Percentiles rank a stretch among this genome's conserved stretches.
Conservation (phyloP, 2,888 invertebrate genomes). For the Ophraella communa region DNA sequence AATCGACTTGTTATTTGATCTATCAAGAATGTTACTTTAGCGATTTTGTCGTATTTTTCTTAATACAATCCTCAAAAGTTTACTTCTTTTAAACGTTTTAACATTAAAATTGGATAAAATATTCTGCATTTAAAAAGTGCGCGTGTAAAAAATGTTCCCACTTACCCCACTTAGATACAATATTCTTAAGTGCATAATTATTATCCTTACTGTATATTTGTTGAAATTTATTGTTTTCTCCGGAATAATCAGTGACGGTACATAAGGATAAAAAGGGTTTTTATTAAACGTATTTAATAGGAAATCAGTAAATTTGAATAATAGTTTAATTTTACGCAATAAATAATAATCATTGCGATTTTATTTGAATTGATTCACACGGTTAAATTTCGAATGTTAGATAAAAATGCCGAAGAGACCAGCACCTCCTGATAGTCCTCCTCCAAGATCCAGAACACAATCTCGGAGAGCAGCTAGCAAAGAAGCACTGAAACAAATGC, state of each 20-base stretch:
- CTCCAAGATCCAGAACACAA: slow-evolving; percentile 42
- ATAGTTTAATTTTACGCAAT: no score
- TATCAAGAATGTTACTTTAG: neutral
- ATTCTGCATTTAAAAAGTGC: neutral
- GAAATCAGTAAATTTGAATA: no score
- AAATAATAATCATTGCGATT: no score
- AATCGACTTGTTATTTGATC: neutral
- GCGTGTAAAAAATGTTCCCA: neutral
- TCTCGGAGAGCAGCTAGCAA: slow-evolving; percentile 56
- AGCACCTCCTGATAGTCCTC: slow-evolving; percentile 30
- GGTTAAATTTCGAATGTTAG: no score
- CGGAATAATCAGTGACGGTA: neutral
- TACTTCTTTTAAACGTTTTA: neutral
- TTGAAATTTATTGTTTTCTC: no score
- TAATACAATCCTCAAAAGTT: neutral
- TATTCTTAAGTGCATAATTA: neutral
- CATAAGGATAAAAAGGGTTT: neutral
- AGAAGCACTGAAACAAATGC: slow-evolving; percentile 57
- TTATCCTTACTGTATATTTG: no score
- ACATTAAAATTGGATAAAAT: neutral
- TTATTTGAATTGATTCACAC: no score
- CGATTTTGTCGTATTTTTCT: no score
- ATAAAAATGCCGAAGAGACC: slow-evolving; percentile 49
- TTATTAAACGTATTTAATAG: no score
- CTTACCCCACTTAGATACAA: slow-evolving; percentile 1